phyloP scores from a whole-genome alignment of 2,888 invertebrate genomes.

The Cantharis rustica region DNA sequence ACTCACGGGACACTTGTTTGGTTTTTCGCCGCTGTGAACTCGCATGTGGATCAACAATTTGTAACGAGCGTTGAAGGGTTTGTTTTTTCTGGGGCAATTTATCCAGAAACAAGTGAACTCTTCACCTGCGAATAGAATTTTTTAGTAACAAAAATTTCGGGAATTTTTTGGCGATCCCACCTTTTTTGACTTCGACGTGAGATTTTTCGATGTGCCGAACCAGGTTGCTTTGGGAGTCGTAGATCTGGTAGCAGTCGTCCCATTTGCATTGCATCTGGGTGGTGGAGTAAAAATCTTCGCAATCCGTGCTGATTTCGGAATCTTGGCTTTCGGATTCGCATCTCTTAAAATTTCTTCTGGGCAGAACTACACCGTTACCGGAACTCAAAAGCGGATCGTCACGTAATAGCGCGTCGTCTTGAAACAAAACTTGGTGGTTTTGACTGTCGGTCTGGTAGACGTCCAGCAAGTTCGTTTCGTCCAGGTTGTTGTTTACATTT shows the following conservation, averaged over 20 bases:
- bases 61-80: constrained; percentile 97
- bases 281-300: constrained; percentile 36
- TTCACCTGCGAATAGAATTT: constrained; percentile 61
- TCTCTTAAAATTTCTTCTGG: constrained; percentile 18
- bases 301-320: constrained; percentile 35
- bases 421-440: constrained; percentile 56
- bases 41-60: constrained; percentile 97
- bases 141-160: neutral
- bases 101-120: constrained; percentile 94
- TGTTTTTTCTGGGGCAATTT: constrained; percentile 84
- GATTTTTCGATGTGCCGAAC: constrained; percentile 83
- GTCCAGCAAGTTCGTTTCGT: constrained; percentile 1
- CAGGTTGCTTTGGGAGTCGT: constrained; percentile 77
- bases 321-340: constrained; percentile 31
- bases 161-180: constrained; percentile 44
- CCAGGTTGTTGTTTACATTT: constrained; percentile 41
- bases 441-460: constrained; percentile 24
- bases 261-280: constrained; percentile 72
- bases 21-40: constrained; percentile 97
- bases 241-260: constrained; percentile 82
- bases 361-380: constrained; percentile 32
- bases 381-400: constrained; percentile 49
- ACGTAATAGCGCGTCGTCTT: constrained; percentile 53
- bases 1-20: constrained; percentile 96
- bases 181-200: constrained; percentile 85